Evolutionary conservation across 2,888 invertebrate species (phyloP), one percentile per base, ranked within the genome.

Genomic region (Caenorhabditis sp.): DNA sequence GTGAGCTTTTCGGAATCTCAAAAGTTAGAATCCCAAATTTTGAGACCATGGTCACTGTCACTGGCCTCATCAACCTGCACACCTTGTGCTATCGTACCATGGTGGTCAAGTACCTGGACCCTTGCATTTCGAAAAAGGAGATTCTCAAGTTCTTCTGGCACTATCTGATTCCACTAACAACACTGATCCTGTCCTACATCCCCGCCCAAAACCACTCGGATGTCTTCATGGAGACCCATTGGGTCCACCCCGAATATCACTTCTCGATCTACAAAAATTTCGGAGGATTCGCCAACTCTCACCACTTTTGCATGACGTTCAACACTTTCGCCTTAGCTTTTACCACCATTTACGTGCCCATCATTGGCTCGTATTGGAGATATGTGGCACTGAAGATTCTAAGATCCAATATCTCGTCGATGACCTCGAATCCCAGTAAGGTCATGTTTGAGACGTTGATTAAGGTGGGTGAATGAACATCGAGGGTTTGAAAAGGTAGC

Each of bases 211-310:
- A 74, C 26, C 61, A 69, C 24, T n/a, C 38, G 1, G 38, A 41
- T 1, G 80, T 80, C 38, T 54, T 35, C 41, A 59, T 51, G 10
- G 80, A 80, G 22, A 80, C 80, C 10, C 19, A 51, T 1, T 5
- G 3, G 1, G 12, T 51, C 2, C 80, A 80, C 31, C 68, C 73
- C 0, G 61, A 80, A 6, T 80, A 80, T 26, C n/a, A 73, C 56
- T 68, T 80, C 8, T 41, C 58, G n/a, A 44, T 47, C 5, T 80
- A 73, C 22, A 31, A 51, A 66, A 66, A 47, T 8, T 66, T 66
- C n/a, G 66, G 66, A 28, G 66, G 66, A 10, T 80, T 80, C 47
- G 68, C 73, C 2, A 44, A 80, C 54, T 73, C 80, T 7, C 59
- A 74, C 44, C 58, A 68, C 54, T 49, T 73, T 24, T 80, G 49